Conservation (phyloP, 2,797 vertebrate species). For the Labroides dimidiatus region DNA sequence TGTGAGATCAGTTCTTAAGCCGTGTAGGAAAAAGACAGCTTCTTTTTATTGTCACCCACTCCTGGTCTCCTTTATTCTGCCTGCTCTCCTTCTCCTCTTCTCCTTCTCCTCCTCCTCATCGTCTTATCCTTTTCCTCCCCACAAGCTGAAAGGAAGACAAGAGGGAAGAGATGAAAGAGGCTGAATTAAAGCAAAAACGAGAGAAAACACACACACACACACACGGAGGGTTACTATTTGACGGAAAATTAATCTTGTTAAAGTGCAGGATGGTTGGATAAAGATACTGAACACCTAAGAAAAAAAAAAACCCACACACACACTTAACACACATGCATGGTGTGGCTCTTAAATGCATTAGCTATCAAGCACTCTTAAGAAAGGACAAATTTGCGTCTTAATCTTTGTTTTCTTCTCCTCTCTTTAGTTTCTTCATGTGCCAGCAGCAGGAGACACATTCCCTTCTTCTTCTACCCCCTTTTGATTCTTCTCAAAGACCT, state of each 20-base stretch:
- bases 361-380: not conserved
- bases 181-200: constrained; percentile 25
- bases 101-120: constrained; percentile 22
- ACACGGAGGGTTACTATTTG: constrained; percentile 5
- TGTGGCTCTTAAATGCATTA: constrained; percentile 11
- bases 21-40: constrained; percentile 62
- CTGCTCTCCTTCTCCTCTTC: constrained; percentile 39
- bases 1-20: constrained; percentile 68
- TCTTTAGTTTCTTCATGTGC: not conserved
- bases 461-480: not conserved
- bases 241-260: constrained; percentile 40
- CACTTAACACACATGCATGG: constrained; percentile 5
- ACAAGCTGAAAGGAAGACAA: constrained; percentile 34
- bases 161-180: constrained; percentile 36
- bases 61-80: constrained; percentile 49
- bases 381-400: constrained; percentile 7
- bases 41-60: constrained; percentile 71
- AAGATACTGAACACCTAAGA: constrained; percentile 13
- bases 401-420: not conserved
- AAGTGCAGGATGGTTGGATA: constrained; percentile 12
- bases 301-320: not conserved
- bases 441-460: not conserved
- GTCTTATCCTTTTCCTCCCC: constrained; percentile 40
- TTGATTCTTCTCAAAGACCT: not conserved
- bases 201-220: constrained; percentile 14